Evolutionary conservation across 2,888 invertebrate genomes (phyloP).

Genomic region (Hetaerina titia): DNA sequence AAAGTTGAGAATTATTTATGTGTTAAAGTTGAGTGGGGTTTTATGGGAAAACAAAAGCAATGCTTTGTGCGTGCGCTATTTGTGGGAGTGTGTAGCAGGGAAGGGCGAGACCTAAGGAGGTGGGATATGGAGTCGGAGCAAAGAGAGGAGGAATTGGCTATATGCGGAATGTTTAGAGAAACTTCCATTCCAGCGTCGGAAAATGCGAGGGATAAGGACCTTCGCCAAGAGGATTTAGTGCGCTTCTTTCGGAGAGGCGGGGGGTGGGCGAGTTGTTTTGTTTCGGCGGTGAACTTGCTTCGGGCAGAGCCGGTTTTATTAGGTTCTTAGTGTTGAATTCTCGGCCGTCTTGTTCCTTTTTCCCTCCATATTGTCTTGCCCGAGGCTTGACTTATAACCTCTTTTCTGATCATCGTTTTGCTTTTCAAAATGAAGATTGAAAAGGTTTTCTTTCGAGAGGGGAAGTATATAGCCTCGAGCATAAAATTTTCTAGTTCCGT

Average conservation of each 20-base stretch:
- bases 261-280: neutral
- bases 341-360: neutral
- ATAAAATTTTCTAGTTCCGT: too few relatives aligned
- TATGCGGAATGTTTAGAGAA: constrained; percentile 16
- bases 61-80: constrained; percentile 28
- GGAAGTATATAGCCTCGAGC: too few relatives aligned
- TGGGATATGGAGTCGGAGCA: neutral
- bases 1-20: constrained; percentile 62
- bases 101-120: neutral
- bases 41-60: constrained; percentile 43
- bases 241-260: neutral
- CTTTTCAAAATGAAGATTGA: neutral
- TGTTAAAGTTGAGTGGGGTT: constrained; percentile 53
- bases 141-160: neutral
- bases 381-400: neutral
- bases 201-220: neutral
- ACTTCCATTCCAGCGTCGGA: neutral
- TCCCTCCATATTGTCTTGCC: neutral
- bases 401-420: neutral
- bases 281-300: neutral
- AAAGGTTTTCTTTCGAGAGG: neutral
- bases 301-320: neutral
- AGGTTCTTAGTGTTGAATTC: neutral
- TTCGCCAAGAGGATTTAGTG: neutral
- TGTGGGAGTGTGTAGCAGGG: neutral